Conservation (phyloP, 1,140 invertebrate genomes). For the Drosophila micromelanica region DNA sequence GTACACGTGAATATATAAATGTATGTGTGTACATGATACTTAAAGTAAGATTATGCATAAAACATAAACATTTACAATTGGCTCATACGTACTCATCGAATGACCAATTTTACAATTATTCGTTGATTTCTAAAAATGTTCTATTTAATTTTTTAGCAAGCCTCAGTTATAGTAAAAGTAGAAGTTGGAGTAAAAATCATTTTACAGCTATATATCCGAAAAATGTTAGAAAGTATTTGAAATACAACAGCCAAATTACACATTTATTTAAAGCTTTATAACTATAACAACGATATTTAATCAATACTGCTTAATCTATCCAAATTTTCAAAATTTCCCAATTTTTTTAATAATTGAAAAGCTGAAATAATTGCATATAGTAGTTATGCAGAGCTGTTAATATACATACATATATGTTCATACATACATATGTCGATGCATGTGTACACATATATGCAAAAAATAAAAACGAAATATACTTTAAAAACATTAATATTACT, state of each 20-base stretch:
- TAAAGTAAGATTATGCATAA: not conserved
- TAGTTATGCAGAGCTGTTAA: no score
- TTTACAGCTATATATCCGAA: not conserved
- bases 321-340: not conserved
- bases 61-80: not conserved
- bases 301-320: not conserved
- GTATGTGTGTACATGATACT: not conserved
- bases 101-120: no score
- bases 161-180: no score
- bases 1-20: conserved; percentile 7
- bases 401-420: no score
- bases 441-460: not conserved
- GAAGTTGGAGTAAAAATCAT: no score
- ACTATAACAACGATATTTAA: not conserved
- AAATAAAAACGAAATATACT: no score
- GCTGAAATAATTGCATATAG: no score
- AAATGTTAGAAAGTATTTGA: not conserved
- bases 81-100: not conserved
- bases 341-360: no score
- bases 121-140: no score
- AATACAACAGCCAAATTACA: not conserved
- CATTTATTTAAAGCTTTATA: not conserved
- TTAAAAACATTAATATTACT: conserved; percentile 19
- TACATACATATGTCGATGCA: not conserved
- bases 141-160: no score